Base-by-base conservation (phyloP, 92 coral and sea anemone species). In the Parazoanthus darwini region DNA sequence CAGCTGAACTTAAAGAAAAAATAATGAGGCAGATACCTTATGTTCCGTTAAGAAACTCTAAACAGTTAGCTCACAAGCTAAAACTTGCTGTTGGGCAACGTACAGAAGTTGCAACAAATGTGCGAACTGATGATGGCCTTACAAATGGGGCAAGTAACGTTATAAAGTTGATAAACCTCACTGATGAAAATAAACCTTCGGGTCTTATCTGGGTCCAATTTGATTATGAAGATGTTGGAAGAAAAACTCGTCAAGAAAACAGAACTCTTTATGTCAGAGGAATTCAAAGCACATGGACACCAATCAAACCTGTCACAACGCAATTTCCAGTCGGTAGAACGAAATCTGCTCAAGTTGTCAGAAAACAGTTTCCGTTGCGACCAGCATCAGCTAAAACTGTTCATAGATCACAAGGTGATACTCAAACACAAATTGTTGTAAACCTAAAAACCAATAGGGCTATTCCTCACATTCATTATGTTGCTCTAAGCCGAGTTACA, bases 331-430 rank as follows among this genome's bases (percentile, higher is more conserved):
- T 92, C 20, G 92, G 92, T 44, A 92, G 94, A 86, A 89, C 82
- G 33, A 92, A 82, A 63, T 43, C 94, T 25, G 88, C 76, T 36
- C 93, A 86, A 70, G 94, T 92, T 8, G 33, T 29, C 0, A 29
- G 33, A 29, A 29, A 29, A 29, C 33, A 29, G 33, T 29, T 29
- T 29, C 33, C 2, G 8, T 44, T 92, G 77, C 79, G 92, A 67
- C 94, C 94, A 66, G 92, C 94, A 72, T 89, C 94, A 79, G 94
- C 92, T 25, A 92, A 90, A 85, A 92, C 95, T 70, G 90, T 92
- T 44, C 93, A 88, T 70, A 92, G 95, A 80, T 87, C 94, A 87
- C 94, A 88, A 85, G 94, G 94, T 87, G 94, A 92, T 77, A 90
- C 93, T 43, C 93, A 92, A 75, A 44, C 91, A 22, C 74, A 66